Evolutionary conservation across 1,140 invertebrate genomes (phyloP).

Genomic region (Oryctes rhinoceros): DNA sequence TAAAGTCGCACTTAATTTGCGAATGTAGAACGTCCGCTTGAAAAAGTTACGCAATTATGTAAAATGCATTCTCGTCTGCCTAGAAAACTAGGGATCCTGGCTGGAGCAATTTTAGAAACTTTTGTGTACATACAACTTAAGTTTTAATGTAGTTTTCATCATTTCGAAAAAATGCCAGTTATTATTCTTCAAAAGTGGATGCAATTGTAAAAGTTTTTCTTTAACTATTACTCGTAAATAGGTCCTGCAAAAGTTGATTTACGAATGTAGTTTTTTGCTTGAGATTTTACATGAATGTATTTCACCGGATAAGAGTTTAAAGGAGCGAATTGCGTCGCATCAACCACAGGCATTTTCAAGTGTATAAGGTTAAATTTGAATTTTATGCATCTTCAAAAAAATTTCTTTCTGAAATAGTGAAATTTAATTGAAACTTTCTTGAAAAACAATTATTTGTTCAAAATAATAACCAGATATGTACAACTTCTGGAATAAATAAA

Average conservation of each 20-base stretch:
- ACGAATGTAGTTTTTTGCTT: too few species aligned
- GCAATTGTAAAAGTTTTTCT: neutral
- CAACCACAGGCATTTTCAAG: too few species aligned
- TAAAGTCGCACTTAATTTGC: constrained; percentile 26
- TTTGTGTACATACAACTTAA: neutral
- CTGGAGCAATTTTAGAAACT: neutral
- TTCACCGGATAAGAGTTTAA: too few species aligned
- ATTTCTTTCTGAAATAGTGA: too few species aligned
- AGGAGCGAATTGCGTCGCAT: too few species aligned
- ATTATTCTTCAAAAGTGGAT: neutral
- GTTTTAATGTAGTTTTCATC: neutral
- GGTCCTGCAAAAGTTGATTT: neutral
- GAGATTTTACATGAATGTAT: too few species aligned
- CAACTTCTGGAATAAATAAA: too few species aligned
- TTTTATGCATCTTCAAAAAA: too few species aligned
- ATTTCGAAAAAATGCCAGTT: neutral
- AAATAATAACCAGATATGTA: too few species aligned
- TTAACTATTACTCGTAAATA: neutral
- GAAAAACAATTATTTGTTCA: too few species aligned
- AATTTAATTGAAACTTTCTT: too few species aligned
- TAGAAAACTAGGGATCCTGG: neutral
- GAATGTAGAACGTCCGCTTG: neutral
- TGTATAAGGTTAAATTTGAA: too few species aligned
- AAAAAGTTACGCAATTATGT: constrained; percentile 30
- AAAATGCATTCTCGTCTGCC: neutral